Evolutionary conservation across 2,888 invertebrate species (phyloP).

Genomic region (Conomelus anceps): DNA sequence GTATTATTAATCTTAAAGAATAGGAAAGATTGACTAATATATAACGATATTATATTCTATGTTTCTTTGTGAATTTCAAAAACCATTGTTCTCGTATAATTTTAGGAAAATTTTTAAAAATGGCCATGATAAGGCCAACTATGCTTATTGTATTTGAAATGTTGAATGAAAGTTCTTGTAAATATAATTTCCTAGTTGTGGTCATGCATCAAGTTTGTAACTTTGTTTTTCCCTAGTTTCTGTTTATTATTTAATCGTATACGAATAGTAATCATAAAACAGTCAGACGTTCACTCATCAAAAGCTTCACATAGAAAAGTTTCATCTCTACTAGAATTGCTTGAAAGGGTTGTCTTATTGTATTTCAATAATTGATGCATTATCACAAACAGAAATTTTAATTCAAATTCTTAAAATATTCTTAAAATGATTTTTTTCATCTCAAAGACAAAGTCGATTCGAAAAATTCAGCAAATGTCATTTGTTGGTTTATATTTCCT

Average conservation of each 20-base stretch:
- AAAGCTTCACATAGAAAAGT: not conserved
- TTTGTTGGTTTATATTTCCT: not conserved
- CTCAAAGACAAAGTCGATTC: not conserved
- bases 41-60: not conserved
- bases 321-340: not conserved
- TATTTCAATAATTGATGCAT: not conserved
- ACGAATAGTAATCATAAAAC: not conserved
- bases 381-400: not conserved
- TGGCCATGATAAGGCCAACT: not conserved
- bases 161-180: not conserved
- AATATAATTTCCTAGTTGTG: not conserved
- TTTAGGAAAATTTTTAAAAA: not conserved
- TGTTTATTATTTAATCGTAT: not conserved
- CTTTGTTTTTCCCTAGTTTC: not conserved
- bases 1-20: not conserved
- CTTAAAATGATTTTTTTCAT: not conserved
- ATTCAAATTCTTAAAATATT: not conserved
- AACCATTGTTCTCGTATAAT: not conserved
- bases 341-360: not conserved
- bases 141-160: not conserved
- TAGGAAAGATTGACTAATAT: not conserved
- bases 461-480: not conserved
- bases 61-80: not conserved
- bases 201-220: not conserved
- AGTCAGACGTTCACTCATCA: not conserved